Percentiles rank a stretch among this genome's conserved stretches.
These are phyloP conservation scores for Sebastes oblongus DNA, from an alignment of 2,797 vertebrate species.

Conservation along the genomic window DNA sequence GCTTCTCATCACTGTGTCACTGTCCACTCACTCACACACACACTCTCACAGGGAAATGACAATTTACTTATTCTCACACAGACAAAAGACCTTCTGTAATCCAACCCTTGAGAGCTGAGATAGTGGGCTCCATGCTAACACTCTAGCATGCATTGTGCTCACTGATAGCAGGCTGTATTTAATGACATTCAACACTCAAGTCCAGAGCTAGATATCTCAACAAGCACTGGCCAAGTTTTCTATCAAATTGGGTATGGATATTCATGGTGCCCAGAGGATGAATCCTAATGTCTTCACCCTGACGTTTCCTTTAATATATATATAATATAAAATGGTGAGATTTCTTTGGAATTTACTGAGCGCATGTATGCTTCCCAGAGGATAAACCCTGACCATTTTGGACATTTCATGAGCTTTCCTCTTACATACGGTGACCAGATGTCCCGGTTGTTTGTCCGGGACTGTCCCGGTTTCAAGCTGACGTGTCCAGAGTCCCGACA, in stretches of 20 bases:
- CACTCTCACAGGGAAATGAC: conserved; percentile 15
- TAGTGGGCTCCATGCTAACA: conserved; percentile 20
- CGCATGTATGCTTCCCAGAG: background rate
- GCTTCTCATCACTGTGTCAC: conserved; percentile 12
- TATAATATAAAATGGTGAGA: background rate
- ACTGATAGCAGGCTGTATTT: conserved; percentile 18
- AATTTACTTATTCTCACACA: conserved; percentile 27
- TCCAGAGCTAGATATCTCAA: background rate
- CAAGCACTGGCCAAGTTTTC: background rate
- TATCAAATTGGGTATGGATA: background rate
- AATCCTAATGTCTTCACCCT: background rate
- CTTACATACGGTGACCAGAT: background rate
- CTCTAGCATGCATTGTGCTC: conserved; percentile 16
- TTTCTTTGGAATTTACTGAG: background rate
- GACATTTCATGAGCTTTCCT: background rate
- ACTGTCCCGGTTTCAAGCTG: no score
- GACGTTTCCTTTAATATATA: background rate
- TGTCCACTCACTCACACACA: conserved; percentile 1
- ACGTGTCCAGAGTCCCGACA: no score
- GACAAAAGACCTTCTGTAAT: conserved; percentile 46
- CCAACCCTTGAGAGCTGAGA: conserved; percentile 26
- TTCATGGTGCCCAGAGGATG: background rate
- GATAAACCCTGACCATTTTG: background rate
- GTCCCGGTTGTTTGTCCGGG: no score
- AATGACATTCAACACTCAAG: conserved; percentile 1